These are phyloP conservation scores for Festucalex cinctus DNA, from an alignment of 2,113 vertebrate genomes.

Conservation along the genomic window DNA sequence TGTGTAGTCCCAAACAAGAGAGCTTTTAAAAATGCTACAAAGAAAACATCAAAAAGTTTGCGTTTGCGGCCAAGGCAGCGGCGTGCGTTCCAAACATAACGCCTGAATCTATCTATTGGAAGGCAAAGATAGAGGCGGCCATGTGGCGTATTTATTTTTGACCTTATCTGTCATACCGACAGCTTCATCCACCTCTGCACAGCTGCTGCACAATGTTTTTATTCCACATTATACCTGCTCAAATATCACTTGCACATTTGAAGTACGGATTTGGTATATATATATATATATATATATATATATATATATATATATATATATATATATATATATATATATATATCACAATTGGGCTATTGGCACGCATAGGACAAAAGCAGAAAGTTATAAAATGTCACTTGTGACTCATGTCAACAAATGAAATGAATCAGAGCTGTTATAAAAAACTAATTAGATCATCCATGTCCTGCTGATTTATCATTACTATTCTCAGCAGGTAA, in stretches of 20 bases:
- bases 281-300: neutral
- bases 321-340: neutral
- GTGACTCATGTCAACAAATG: slow-evolving; percentile 43
- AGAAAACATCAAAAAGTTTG: slow-evolving; percentile 1
- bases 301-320: slow-evolving; percentile 8
- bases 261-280: slow-evolving; percentile 33
- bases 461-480: neutral
- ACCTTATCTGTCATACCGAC: slow-evolving; percentile 36
- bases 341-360: slow-evolving; percentile 24
- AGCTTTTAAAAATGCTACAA: neutral
- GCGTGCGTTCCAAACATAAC: slow-evolving; percentile 4
- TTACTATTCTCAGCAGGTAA: neutral
- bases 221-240: slow-evolving; percentile 6
- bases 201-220: slow-evolving; percentile 41
- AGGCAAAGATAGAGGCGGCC: slow-evolving; percentile 5
- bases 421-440: slow-evolving; percentile 7
- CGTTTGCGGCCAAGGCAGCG: slow-evolving; percentile 7
- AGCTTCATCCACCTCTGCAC: slow-evolving; percentile 41
- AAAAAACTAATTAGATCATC: neutral
- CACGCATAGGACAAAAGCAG: slow-evolving; percentile 10
- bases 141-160: slow-evolving; percentile 32
- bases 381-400: slow-evolving; percentile 26
- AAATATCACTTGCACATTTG: slow-evolving; percentile 20
- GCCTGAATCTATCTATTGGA: slow-evolving; percentile 1
- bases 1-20: neutral